Evolutionary conservation across 2,113 vertebrate genomes (phyloP).

Genomic region (Melanocharis versteri): DNA sequence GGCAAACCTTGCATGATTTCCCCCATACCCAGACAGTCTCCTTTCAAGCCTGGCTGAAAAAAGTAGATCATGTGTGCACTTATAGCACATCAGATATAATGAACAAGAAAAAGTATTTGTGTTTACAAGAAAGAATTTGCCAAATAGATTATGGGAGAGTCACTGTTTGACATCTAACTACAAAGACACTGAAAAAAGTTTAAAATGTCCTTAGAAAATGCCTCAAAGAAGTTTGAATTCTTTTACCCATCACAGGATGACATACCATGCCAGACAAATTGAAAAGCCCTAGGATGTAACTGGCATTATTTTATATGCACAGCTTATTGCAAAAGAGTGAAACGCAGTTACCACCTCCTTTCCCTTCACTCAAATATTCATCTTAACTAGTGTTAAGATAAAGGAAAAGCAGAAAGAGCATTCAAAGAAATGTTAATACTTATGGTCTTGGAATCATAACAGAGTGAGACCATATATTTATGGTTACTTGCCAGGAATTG

Average conservation of each 20-base stretch:
- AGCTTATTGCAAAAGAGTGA: neutral
- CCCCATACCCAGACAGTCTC: neutral
- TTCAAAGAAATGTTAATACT: neutral
- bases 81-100: neutral
- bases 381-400: neutral
- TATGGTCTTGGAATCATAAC: neutral
- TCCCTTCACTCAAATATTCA: conserved; percentile 37
- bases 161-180: neutral
- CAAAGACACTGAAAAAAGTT: neutral
- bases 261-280: neutral
- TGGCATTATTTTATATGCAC: neutral
- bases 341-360: neutral
- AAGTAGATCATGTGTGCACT: neutral
- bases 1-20: neutral
- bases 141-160: neutral
- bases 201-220: neutral
- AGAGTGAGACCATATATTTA: neutral
- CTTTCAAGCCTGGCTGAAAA: neutral
- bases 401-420: neutral
- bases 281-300: neutral
- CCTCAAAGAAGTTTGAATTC: neutral
- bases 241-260: neutral
- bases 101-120: neutral
- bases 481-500: conserved; percentile 21
- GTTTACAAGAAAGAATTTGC: neutral